Evolutionary conservation across 1,140 invertebrate genomes (phyloP).

Genomic region (Pteromalus puparum): DNA sequence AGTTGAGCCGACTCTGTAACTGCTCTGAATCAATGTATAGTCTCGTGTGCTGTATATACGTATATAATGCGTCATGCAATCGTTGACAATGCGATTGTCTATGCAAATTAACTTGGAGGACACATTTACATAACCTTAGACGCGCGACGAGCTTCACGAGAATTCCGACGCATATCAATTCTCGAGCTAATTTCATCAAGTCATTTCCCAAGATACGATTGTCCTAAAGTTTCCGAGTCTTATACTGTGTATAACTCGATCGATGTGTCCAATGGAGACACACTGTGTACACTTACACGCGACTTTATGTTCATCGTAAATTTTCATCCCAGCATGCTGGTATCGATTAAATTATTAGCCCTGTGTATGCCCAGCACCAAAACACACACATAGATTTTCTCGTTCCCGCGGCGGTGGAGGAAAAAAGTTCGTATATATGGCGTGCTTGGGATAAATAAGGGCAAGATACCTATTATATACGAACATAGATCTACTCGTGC

Average conservation of each 20-base stretch:
- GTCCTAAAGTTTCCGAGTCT: neutral
- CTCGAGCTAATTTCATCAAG: constrained; percentile 9
- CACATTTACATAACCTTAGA: constrained; percentile 30
- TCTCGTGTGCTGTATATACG: neutral
- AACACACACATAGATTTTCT: neutral
- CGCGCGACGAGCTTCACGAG: neutral
- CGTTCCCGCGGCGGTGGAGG: neutral
- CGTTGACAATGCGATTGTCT: neutral
- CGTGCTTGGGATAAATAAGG: neutral
- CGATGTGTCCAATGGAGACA: neutral
- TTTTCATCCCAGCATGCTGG: too few relatives aligned
- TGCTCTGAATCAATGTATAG: too few relatives aligned
- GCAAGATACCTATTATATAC: neutral
- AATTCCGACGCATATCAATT: constrained; percentile 33
- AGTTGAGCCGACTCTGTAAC: too few relatives aligned
- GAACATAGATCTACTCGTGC: neutral
- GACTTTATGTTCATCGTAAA: too few relatives aligned
- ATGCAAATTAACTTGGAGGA: neutral
- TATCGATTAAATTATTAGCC: too few relatives aligned
- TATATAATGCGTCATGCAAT: neutral
- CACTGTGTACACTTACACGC: too few relatives aligned
- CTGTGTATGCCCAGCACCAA: too few relatives aligned
- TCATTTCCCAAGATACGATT: neutral
- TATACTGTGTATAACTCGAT: too few relatives aligned
- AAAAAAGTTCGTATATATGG: neutral